Evolutionary conservation across 1,140 invertebrate species (phyloP).

Genomic region (Panulirus ornatus): DNA sequence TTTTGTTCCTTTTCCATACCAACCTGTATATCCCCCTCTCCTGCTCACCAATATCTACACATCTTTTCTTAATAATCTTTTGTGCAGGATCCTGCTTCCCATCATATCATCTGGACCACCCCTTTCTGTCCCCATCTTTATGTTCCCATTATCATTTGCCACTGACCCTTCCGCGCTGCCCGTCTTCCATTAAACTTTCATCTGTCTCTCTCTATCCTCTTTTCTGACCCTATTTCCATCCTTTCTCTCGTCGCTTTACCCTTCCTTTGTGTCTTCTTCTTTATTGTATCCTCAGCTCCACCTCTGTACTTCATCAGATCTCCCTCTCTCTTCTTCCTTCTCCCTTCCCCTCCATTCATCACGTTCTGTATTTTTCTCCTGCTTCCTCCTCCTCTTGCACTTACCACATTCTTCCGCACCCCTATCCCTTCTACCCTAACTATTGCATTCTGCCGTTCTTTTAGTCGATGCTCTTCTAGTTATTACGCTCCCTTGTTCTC

Average conservation of each 20-base stretch:
- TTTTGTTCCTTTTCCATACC: neutral
- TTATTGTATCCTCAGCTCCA: neutral
- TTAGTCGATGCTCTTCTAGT: neutral
- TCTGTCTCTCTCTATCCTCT: slow-evolving; percentile 14
- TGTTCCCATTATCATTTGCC: neutral
- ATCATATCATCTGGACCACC: neutral
- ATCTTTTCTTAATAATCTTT: neutral
- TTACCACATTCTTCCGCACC: neutral
- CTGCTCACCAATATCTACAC: neutral
- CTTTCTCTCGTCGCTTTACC: neutral
- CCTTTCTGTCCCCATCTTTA: neutral
- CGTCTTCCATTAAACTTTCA: neutral
- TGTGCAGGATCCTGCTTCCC: neutral
- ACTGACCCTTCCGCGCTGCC: neutral
- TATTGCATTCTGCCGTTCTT: neutral
- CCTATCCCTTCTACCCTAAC: neutral
- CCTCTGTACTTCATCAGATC: neutral
- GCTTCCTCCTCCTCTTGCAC: neutral
- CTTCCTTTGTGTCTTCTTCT: neutral
- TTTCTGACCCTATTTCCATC: neutral
- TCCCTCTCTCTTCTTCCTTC: neutral
- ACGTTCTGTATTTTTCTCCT: neutral
- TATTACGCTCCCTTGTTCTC: too few species aligned
- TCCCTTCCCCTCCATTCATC: neutral
- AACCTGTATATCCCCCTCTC: neutral